Evolutionary conservation across 2,888 invertebrate genomes (phyloP).

Genomic region (Panzeria rudis): DNA sequence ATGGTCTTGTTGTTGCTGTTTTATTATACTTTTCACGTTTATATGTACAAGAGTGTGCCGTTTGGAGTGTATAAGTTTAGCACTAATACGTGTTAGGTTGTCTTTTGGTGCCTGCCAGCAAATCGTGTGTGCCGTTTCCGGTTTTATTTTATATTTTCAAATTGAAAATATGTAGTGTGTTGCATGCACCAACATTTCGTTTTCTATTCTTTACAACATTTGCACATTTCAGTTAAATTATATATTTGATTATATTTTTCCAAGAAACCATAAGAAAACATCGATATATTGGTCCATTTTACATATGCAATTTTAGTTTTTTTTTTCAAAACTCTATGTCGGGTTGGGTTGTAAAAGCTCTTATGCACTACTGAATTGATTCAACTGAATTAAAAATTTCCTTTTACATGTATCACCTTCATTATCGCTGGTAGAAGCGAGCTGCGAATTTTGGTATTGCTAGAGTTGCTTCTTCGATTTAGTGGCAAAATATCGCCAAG

Average conservation of each 20-base stretch:
- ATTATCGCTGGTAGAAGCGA: too few relatives aligned
- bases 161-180: constrained; percentile 42
- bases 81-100: constrained; percentile 56
- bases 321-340: neutral
- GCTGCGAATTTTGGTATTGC: too few relatives aligned
- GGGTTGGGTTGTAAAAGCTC: too few relatives aligned
- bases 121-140: constrained; percentile 62
- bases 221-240: neutral
- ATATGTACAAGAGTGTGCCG: neutral
- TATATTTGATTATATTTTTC: neutral
- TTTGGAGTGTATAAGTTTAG: constrained; percentile 22
- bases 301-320: too few relatives aligned
- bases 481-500: too few relatives aligned
- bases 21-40: constrained; percentile 7
- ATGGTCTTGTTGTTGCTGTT: neutral
- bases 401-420: too few relatives aligned
- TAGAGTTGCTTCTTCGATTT: too few relatives aligned
- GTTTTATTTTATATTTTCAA: constrained; percentile 13
- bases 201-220: neutral
- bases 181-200: constrained; percentile 39
- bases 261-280: too few relatives aligned
- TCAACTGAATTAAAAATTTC: too few relatives aligned
- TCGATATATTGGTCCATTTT: too few relatives aligned
- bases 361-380: too few relatives aligned
- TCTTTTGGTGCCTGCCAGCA: constrained; percentile 26